phyloP scores from a whole-genome alignment of 1,140 invertebrate species.

The Drosophila equinoxialis region DNA sequence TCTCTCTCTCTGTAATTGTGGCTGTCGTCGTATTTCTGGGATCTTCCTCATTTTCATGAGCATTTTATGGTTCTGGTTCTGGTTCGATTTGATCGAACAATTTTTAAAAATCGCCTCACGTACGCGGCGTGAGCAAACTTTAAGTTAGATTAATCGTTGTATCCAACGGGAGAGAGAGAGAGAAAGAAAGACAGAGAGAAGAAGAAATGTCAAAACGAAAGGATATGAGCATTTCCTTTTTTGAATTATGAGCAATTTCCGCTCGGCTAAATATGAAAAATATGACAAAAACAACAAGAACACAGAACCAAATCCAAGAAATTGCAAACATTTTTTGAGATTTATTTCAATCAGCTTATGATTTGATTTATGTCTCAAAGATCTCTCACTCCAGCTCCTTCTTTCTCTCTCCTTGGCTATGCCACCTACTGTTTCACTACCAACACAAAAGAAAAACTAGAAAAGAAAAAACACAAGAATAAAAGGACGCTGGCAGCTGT shows the following conservation, averaged over 20 bases:
- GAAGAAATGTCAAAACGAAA: slow-evolving; percentile 76
- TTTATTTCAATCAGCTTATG: slow-evolving; percentile 59
- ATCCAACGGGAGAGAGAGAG: slow-evolving; percentile 30
- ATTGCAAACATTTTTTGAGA: slow-evolving; percentile 28
- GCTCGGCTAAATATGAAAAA: slow-evolving; percentile 73
- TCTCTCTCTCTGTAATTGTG: slow-evolving; percentile 10
- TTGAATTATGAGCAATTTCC: slow-evolving; percentile 76
- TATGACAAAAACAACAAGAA: slow-evolving; percentile 53
- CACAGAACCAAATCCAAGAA: slow-evolving; percentile 1
- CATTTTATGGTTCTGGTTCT: slow-evolving; percentile 37
- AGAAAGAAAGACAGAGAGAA: slow-evolving; percentile 1
- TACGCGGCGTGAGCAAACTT: slow-evolving; percentile 78
- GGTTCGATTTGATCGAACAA: slow-evolving; percentile 13
- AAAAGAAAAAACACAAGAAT: neutral
- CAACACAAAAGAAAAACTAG: slow-evolving; percentile 44
- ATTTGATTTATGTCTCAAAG: slow-evolving; percentile 62
- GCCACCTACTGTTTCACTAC: slow-evolving; percentile 70
- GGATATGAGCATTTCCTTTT: slow-evolving; percentile 80
- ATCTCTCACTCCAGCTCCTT: slow-evolving; percentile 19
- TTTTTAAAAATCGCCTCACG: slow-evolving; percentile 59
- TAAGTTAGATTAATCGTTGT: slow-evolving; percentile 79
- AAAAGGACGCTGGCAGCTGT: slow-evolving; percentile 53
- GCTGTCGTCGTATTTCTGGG: slow-evolving; percentile 8
- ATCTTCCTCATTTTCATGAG: slow-evolving; percentile 17
- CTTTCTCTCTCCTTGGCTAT: slow-evolving; percentile 17